Evolutionary conservation across 2,888 invertebrate species (phyloP).

Genomic region (Cephus nigrinus): DNA sequence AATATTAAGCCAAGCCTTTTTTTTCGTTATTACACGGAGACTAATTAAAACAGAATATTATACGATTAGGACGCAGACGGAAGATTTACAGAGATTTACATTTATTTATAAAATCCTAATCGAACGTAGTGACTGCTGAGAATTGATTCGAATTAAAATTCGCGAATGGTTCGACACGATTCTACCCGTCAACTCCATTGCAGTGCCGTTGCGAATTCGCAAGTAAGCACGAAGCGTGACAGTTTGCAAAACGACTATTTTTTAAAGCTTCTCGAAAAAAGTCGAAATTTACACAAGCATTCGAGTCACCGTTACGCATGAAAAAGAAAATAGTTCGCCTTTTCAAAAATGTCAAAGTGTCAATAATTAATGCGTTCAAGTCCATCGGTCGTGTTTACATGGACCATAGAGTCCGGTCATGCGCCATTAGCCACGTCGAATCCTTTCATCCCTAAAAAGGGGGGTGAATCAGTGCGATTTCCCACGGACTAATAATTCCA

Average conservation of each 20-base stretch:
- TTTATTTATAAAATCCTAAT: not conserved
- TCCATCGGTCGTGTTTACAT: conserved; percentile 12
- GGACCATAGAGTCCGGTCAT: conserved; percentile 24
- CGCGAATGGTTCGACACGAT: not conserved
- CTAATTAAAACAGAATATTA: not conserved
- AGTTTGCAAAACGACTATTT: not conserved
- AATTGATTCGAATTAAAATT: not conserved
- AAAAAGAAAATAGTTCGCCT: too few relatives aligned
- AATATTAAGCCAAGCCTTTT: not conserved
- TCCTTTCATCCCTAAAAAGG: conserved; percentile 22
- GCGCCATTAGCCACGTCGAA: conserved; percentile 31
- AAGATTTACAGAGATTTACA: not conserved
- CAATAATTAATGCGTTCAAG: not conserved
- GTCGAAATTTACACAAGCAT: not conserved
- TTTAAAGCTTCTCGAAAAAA: not conserved
- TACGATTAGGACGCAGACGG: not conserved
- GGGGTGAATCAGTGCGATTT: conserved; percentile 26
- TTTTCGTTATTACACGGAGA: not conserved
- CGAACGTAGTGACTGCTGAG: not conserved
- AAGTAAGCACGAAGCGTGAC: not conserved
- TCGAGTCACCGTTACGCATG: not conserved
- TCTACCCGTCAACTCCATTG: not conserved
- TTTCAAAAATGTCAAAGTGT: not conserved
- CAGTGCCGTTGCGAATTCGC: not conserved
- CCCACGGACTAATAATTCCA: conserved; percentile 11